Base-by-base conservation (phyloP, 2,888 invertebrate species). In the Andrena praecox region DNA sequence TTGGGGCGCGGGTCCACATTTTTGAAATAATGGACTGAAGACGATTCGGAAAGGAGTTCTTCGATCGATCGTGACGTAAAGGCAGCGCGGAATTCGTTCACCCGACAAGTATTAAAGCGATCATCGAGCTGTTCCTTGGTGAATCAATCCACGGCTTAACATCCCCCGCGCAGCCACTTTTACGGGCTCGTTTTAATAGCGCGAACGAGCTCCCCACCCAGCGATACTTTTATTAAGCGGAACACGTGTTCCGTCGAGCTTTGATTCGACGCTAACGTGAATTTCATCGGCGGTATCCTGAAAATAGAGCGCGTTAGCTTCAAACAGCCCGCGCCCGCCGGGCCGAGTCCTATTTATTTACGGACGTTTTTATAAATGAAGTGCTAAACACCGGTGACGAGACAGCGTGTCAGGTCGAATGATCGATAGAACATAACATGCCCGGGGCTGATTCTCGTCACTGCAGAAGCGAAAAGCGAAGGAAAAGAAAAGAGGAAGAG, bases 321-420 rank as follows among this genome's bases (percentile, higher is more conserved):
- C 35, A 48, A 59, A 67, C 62, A 52, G 67, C 7, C 16, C 78
- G 27, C 29, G 59, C 63, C 63, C 60, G 59, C 33, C 60, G 31
- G 59, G n/a, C 29, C 56, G 71, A 73, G 64, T 71, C 27, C 54
- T 62, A 84, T 77, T 85, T 87, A 87, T 88, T 88, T 87, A 80
- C 70, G 88, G 75, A 75, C 70, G 78, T 84, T 88, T 84, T 87
- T 82, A 80, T 84, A 88, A 87, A 88, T 76, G 84, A 87, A 78
- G 72, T 82, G 83, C 63, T 88, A 88, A 88, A 87, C 67, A 77
- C 63, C 60, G 48, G 67, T 52, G 82, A 84, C 77, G 87, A 82
- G 77, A 72, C 72, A 48, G 75, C 74, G 42, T 63, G 79, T 33
- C 81, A 68, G 75, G 20, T 29, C 31, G 56, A 59, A 73, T 76